Conservation (phyloP, 2,888 invertebrate species). For the Thecocarcelia acutangulata region DNA sequence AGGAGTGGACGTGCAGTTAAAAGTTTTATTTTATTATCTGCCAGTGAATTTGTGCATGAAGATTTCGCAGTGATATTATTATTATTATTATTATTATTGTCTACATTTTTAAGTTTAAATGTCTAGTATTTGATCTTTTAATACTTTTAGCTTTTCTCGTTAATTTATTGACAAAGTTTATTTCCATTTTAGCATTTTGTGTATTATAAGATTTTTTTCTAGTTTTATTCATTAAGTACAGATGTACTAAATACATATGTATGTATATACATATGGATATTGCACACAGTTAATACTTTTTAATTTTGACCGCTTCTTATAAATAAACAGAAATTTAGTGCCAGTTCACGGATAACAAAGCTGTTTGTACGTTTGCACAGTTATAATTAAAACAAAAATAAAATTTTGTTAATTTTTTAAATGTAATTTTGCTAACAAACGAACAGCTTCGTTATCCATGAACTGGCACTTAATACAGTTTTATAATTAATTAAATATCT, state of each 20-base stretch:
- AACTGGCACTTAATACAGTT: too few relatives aligned
- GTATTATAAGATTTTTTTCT: not conserved
- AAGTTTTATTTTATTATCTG: not conserved
- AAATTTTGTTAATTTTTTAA: too few relatives aligned
- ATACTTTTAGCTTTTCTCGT: slow-evolving; percentile 4
- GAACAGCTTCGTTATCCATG: too few relatives aligned
- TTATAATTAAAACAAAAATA: too few relatives aligned
- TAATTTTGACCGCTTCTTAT: too few relatives aligned
- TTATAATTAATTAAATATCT: too few relatives aligned
- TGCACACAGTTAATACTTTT: too few relatives aligned
- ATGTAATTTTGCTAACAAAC: too few relatives aligned
- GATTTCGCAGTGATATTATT: slow-evolving; percentile 5
- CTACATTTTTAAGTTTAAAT: slow-evolving; percentile 26
- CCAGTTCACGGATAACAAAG: too few relatives aligned
- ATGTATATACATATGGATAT: not conserved
- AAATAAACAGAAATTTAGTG: too few relatives aligned
- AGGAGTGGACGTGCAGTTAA: slow-evolving; percentile 16
- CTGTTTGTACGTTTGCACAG: too few relatives aligned
- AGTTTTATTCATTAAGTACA: not conserved
- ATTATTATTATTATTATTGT: slow-evolving; percentile 7
- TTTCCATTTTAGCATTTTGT: slow-evolving; percentile 18
- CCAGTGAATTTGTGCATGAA: not conserved
- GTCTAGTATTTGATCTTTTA: slow-evolving; percentile 49
- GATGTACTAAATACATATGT: not conserved
- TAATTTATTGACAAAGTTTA: slow-evolving; percentile 17